phyloP scores from a whole-genome alignment of 2,113 vertebrate genomes.

The Thalassoma bifasciatum region DNA sequence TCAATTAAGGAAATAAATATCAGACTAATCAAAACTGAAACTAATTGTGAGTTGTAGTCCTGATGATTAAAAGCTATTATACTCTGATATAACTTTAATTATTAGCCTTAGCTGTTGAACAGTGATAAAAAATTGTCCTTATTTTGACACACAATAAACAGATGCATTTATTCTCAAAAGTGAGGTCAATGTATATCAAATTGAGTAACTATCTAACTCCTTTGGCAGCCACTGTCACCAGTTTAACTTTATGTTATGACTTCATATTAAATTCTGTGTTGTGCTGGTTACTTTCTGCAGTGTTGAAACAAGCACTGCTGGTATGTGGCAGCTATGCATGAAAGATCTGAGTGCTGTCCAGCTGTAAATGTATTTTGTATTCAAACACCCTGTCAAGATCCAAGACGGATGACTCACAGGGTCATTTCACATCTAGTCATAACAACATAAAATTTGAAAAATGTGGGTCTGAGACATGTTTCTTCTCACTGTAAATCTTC shows the following conservation, averaged over 20 bases:
- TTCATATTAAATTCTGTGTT: conserved; percentile 55
- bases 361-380: conserved; percentile 65
- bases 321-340: conserved; percentile 68
- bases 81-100: not conserved
- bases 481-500: conserved; percentile 15
- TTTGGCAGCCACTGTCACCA: conserved; percentile 12
- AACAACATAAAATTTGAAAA: conserved; percentile 55
- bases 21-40: not conserved
- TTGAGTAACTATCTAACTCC: conserved; percentile 1
- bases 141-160: not conserved
- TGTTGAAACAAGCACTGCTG: conserved; percentile 57
- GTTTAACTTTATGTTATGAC: conserved; percentile 43
- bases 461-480: conserved; percentile 15
- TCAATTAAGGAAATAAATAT: not conserved
- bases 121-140: too few species aligned
- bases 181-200: not conserved
- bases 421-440: conserved; percentile 52
- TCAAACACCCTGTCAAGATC: conserved; percentile 64
- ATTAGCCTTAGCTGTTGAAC: too few species aligned
- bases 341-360: conserved; percentile 54
- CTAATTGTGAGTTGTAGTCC: not conserved
- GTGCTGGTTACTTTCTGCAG: conserved; percentile 45
- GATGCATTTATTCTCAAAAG: not conserved
- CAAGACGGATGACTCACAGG: conserved; percentile 49
- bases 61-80: not conserved